Base-by-base conservation (phyloP, 2,797 vertebrate genomes). In the Lutjanus campechanus region DNA sequence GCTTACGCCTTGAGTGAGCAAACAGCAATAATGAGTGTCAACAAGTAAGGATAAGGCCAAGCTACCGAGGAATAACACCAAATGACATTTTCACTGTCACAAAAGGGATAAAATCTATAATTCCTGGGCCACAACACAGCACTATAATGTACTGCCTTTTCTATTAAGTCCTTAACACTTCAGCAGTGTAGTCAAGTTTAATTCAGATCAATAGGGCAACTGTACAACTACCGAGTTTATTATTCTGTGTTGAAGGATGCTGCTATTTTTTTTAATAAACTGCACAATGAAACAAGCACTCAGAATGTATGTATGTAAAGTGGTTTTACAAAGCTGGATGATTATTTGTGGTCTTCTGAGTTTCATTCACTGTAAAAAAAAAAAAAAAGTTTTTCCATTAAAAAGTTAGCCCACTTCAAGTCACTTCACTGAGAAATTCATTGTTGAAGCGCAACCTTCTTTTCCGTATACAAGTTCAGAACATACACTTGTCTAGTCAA, bases 21-120 rank as follows among this genome's bases (percentile, higher is more conserved):
- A 92, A 90, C 88, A 89, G 81, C 82, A 61, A 60, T 85, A 89
- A 88, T 89, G 79, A 85, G 71, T 77, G 73, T 79, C 83, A 92
- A 88, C 88, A 91, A 77, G 77, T 72, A 51, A 68, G 87, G 69
- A 69, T 79, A 67, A 84, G 66, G 79, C 60, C 25, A 40, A n/a
- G 46, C 76, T 80, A 83, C 62, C 50, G 67, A 79, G 71, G 80
- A 82, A 54, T 49, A 72, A 85, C 66, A 60, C 72, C 64, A 74
- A 76, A 82, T 62, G 3, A 59, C 56, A 80, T 65, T 49, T 59
- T 69, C 61, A 74, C 13, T 81, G 46, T 83, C 44, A 73, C 3
- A 58, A 70, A 58, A 77, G n/a, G 53, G 68, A 68, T 19, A n/a
- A n/a, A 71, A 43, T 71, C 11, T 19, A 19, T 59, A 73, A 80